These are phyloP conservation scores for Scylla paramamosain DNA, from an alignment of 1,140 invertebrate species.

Conservation along the genomic window DNA sequence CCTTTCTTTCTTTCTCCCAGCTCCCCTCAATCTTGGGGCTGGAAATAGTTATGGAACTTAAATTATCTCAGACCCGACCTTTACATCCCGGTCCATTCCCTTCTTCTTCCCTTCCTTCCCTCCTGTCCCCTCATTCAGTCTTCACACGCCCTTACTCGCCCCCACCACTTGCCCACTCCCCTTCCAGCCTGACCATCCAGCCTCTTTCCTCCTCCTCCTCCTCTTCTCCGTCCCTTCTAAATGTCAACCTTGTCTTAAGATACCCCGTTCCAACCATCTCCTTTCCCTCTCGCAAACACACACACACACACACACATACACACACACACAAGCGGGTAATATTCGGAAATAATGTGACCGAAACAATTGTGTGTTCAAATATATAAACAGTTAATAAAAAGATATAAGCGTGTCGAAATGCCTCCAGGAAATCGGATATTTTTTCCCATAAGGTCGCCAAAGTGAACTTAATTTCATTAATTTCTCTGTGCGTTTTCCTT, in stretches of 20 bases:
- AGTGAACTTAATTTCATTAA: background rate
- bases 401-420: background rate
- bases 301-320: too few species aligned
- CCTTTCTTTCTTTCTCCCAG: background rate
- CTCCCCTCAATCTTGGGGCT: background rate
- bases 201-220: background rate
- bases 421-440: background rate
- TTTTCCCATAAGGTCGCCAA: background rate
- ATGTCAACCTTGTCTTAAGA: constrained; percentile 2
- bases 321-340: too few species aligned
- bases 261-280: background rate
- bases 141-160: background rate
- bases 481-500: background rate
- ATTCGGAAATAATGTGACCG: too few species aligned
- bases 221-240: background rate
- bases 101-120: background rate
- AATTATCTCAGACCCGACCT: background rate
- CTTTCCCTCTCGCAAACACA: background rate
- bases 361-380: too few species aligned
- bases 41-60: background rate
- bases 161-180: background rate
- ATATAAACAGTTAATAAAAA: too few species aligned
- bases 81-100: background rate
- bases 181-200: background rate
- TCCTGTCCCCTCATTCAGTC: background rate